Percentiles rank a stretch among this genome's conserved stretches.
phyloP scores from a whole-genome alignment of 2,113 vertebrate species.

The Osmerus mordax region DNA sequence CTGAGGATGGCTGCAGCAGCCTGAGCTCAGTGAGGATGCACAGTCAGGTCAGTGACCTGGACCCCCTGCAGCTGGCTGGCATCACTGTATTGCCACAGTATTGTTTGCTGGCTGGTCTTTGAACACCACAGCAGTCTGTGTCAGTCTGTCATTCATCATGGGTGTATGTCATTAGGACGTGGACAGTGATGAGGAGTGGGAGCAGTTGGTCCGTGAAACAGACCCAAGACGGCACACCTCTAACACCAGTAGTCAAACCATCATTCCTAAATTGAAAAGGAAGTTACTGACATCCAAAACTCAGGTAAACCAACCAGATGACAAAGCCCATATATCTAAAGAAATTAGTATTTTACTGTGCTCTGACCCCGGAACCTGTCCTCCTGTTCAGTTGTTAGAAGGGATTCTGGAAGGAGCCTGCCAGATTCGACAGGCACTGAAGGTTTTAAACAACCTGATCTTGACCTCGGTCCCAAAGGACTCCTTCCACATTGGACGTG shows the following conservation, averaged over 20 bases:
- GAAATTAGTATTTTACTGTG: not conserved
- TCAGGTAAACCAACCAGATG: constrained; percentile 67
- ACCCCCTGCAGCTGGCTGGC: not conserved
- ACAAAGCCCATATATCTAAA: too few relatives aligned
- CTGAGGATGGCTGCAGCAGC: constrained; percentile 24
- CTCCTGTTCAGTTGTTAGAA: constrained; percentile 70
- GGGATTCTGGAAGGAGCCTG: constrained; percentile 69
- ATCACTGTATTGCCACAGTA: not conserved
- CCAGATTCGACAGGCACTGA: constrained; percentile 70
- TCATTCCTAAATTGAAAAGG: constrained; percentile 68
- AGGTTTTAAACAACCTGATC: constrained; percentile 74
- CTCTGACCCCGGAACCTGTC: not conserved
- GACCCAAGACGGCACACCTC: constrained; percentile 64
- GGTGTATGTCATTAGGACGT: constrained; percentile 61
- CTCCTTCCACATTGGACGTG: constrained; percentile 59
- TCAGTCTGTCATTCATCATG: not conserved
- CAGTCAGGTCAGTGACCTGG: constrained; percentile 62
- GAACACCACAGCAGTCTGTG: not conserved
- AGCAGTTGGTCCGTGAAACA: constrained; percentile 62
- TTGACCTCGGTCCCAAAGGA: constrained; percentile 63
- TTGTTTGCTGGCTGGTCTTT: not conserved
- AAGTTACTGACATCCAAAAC: constrained; percentile 68
- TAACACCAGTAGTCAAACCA: constrained; percentile 56
- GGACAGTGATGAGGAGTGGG: constrained; percentile 82
- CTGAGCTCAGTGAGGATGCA: constrained; percentile 59